A percentile compares a stretch with the other conserved stretches of the same genome.
Evolutionary conservation across 2,797 vertebrate species (phyloP).

Genomic region (Cossypha caffra): DNA sequence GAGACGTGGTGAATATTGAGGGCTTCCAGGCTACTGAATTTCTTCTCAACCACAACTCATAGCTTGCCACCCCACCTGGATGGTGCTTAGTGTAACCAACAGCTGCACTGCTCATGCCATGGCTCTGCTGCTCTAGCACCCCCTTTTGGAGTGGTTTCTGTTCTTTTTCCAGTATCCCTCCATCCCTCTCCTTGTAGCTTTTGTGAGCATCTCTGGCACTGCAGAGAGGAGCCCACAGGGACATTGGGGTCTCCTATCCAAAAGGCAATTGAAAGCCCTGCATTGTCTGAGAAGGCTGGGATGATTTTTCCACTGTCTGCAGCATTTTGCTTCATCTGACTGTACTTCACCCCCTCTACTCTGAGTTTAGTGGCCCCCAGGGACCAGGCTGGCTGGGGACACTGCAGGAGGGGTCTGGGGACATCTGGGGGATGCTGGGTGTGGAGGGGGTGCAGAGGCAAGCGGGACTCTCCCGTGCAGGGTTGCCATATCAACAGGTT

Average conservation of each 20-base stretch:
- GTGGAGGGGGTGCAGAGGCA: fast-evolving
- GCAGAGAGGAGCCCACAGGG: not conserved
- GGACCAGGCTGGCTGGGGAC: not conserved
- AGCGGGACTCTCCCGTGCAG: not conserved
- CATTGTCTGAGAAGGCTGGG: fast-evolving
- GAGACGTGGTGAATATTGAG: not conserved
- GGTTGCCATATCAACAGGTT: conserved; percentile 44
- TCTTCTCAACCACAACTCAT: not conserved
- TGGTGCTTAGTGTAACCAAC: fast-evolving
- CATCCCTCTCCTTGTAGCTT: not conserved
- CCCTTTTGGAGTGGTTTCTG: not conserved
- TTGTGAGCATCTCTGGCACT: not conserved
- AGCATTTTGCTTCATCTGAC: not conserved
- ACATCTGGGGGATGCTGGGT: fast-evolving
- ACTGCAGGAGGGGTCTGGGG: not conserved
- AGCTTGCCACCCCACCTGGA: not conserved
- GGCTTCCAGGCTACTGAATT: not conserved
- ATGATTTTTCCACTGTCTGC: not conserved
- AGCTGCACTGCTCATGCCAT: not conserved
- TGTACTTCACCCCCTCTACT: not conserved
- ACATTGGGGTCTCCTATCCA: fast-evolving
- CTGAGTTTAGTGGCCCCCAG: fast-evolving
- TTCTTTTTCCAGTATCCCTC: not conserved
- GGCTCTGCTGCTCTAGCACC: not conserved
- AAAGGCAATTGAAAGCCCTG: not conserved